phyloP scores from a whole-genome alignment of 2,797 vertebrate genomes.

The Squalus acanthias region DNA sequence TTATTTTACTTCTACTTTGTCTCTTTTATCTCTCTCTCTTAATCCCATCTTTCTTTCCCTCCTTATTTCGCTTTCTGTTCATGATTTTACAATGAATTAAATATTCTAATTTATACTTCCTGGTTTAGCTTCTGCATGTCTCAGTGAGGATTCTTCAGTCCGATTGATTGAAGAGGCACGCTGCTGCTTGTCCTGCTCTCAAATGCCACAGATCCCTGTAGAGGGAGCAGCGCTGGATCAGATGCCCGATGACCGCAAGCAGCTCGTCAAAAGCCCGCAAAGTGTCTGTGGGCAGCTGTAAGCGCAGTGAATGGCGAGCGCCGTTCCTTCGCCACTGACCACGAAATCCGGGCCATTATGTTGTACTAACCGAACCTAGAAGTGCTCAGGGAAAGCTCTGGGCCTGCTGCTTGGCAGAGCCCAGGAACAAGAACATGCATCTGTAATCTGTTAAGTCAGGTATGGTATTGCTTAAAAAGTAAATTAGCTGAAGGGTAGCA shows the following conservation, averaged over 20 bases:
- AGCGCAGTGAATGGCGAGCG: not conserved
- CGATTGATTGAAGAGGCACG: not conserved
- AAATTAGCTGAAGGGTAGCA: not conserved
- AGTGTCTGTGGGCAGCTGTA: not conserved
- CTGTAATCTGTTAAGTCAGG: not conserved
- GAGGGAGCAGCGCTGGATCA: too few relatives aligned
- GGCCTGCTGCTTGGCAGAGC: not conserved
- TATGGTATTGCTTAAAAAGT: slow-evolving; percentile 4
- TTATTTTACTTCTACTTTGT: too few relatives aligned
- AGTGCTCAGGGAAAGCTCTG: not conserved
- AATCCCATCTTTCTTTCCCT: not conserved
- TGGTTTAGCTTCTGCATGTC: too few relatives aligned
- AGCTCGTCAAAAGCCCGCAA: not conserved
- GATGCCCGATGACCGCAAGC: not conserved
- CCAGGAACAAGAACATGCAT: not conserved
- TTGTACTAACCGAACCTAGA: not conserved
- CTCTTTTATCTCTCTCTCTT: not conserved
- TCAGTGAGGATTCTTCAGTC: too few relatives aligned
- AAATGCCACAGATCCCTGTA: too few relatives aligned
- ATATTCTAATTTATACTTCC: not conserved
- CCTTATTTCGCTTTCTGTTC: not conserved
- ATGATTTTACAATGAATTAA: not conserved
- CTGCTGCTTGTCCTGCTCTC: too few relatives aligned
- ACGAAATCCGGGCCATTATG: not conserved
- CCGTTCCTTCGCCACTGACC: not conserved